Base-by-base conservation (phyloP, 2,888 invertebrate species). In the Syrphus vitripennis region DNA sequence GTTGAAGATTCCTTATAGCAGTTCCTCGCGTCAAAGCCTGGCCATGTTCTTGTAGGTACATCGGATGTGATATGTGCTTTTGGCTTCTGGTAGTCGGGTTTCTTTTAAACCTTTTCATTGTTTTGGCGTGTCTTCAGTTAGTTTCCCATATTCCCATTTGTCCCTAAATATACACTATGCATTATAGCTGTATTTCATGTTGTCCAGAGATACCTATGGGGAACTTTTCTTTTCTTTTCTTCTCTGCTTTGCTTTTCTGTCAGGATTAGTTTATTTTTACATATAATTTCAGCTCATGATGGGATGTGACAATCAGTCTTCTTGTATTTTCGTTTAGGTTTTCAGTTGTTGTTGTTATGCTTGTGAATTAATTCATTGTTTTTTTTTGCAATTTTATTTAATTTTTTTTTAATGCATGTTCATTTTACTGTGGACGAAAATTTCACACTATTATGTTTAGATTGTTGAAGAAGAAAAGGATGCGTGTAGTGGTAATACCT, bases 251-350 rank as follows among this genome's bases (percentile, higher is more conserved):
- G 34, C 53, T 53, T 24, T 31, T 61, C 70, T 87, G 87, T 79
- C 87, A 83, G 78, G 37, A 83, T 83, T 78, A 79, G 78, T 87
- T 87, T 79, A 75, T 63, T 79, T 87, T 87, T 87, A 83, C 87
- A 78, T 87, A 74, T 59, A 59, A 59, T 79, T 87, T 83, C 83
- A 87, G 61, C 75, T 83, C 87, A 75, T 83, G 82, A 83, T 87
- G 87, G 83, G 83, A 87, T 87, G 87, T 87, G 87, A 87, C 87
- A 87, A 75, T 87, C 77, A 82, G 81, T 86, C 81, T 77, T 86
- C 34, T 77, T 82, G 86, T 81, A 82, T 86, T 77, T 81, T 86
- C 81, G 84, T 81, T 81, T 76, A 80, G 80, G 40, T 53, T 63
- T 53, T 59, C 75, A 72, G 80, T 76, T 75, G 75, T 50, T 6